Conservation (phyloP, 2,797 vertebrate species). For the Poecilia velifera region DNA sequence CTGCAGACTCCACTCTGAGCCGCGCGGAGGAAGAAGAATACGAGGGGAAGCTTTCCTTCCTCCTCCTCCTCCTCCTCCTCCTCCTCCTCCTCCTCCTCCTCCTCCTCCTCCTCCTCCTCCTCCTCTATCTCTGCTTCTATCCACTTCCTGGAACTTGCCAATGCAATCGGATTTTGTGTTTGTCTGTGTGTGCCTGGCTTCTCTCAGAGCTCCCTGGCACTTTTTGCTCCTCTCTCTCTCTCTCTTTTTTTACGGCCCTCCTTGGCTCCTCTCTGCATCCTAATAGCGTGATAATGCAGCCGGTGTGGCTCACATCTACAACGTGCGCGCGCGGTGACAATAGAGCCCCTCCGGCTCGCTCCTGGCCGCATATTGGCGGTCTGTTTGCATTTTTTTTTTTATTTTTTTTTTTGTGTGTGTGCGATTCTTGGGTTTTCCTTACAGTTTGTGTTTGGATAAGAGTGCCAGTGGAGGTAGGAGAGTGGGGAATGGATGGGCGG, state of each 20-base stretch:
- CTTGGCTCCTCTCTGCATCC: conserved; percentile 60
- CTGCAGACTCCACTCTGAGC: conserved; percentile 39
- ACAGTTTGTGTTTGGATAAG: conserved; percentile 69
- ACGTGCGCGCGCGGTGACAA: conserved; percentile 61
- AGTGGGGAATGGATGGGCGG: conserved; percentile 19
- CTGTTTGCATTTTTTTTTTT: conserved; percentile 31
- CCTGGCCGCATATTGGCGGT: conserved; percentile 27
- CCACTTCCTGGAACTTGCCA: conserved; percentile 74
- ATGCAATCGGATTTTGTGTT: conserved; percentile 76
- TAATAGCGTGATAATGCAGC: conserved; percentile 69
- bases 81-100: conserved; percentile 6
- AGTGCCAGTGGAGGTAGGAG: conserved; percentile 28
- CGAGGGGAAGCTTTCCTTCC: conserved; percentile 11
- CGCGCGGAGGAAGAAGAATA: conserved; percentile 22
- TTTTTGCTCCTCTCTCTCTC: conserved; percentile 40
- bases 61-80: conserved; percentile 8
- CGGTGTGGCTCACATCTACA: conserved; percentile 64
- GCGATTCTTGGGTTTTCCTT: conserved; percentile 40
- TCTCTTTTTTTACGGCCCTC: conserved; percentile 36
- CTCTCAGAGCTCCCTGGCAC: conserved; percentile 56
- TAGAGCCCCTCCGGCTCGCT: conserved; percentile 22
- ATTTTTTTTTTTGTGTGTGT: conserved; percentile 1
- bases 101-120: conserved; percentile 10
- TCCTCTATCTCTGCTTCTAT: conserved; percentile 54
- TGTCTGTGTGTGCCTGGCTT: conserved; percentile 76